A percentile compares a stretch with the other conserved stretches of the same genome.
Evolutionary conservation across 2,113 vertebrate species (phyloP).

Genomic region (Pseudorasbora parva): DNA sequence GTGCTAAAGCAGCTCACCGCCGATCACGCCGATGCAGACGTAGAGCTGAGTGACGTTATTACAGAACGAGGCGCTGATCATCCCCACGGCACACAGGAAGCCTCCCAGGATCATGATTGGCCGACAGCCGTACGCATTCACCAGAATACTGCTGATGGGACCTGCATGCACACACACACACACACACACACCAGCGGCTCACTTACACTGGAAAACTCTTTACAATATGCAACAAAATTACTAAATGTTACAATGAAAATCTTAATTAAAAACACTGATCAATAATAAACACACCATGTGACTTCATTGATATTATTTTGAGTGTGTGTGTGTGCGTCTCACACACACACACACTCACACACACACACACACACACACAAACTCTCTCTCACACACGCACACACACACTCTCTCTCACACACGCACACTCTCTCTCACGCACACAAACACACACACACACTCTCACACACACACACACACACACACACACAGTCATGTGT

Average conservation of each 20-base stretch:
- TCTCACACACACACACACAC: neutral
- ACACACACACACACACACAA: neutral
- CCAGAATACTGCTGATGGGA: constrained; percentile 93
- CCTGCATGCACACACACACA: constrained; percentile 71
- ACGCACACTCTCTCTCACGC: neutral
- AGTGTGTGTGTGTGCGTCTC: too few species aligned
- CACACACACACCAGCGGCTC: neutral
- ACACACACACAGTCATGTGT: constrained; percentile 2
- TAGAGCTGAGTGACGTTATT: constrained; percentile 86
- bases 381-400: neutral
- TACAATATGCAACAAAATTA: too few species aligned
- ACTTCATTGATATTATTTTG: too few species aligned
- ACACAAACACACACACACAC: neutral
- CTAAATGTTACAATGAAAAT: too few species aligned
- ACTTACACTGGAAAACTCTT: too few species aligned
- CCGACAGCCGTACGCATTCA: constrained; percentile 93
- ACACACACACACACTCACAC: neutral
- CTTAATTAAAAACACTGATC: too few species aligned
- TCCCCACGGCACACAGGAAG: constrained; percentile 83
- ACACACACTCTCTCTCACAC: neutral
- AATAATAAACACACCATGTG: too few species aligned
- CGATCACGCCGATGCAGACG: constrained; percentile 89
- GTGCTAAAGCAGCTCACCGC: too few species aligned
- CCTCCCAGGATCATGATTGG: constrained; percentile 92
- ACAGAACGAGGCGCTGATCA: constrained; percentile 91